Percentiles rank a stretch among this genome's conserved stretches.
These are phyloP conservation scores for Hypsibius dujardini DNA, from an alignment of 1,140 invertebrate species.

Conservation along the genomic window DNA sequence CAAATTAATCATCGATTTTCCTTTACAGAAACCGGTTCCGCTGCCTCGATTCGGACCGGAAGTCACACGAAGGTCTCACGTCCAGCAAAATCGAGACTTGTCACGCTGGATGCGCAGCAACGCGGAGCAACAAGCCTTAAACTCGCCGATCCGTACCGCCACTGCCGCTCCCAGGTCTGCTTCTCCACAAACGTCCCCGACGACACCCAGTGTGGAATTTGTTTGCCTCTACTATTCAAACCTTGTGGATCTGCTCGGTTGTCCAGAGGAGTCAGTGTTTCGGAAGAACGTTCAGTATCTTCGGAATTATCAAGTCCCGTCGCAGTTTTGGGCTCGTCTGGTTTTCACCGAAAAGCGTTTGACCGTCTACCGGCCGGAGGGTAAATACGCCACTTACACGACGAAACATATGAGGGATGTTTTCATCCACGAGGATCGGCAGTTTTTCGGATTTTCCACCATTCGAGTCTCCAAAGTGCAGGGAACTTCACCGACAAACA, in stretches of 20 bases:
- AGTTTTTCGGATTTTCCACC: slow-evolving; percentile 9
- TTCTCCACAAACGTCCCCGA: background rate
- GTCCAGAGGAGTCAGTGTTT: background rate
- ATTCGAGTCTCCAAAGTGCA: background rate
- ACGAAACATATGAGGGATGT: background rate
- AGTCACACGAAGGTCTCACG: background rate
- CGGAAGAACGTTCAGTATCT: background rate
- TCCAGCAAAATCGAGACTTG: background rate
- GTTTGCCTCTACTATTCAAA: background rate
- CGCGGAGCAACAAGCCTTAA: background rate
- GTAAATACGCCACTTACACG: background rate
- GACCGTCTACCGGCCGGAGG: slow-evolving; percentile 5
- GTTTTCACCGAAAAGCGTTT: background rate
- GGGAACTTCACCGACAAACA: background rate
- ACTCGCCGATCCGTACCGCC: background rate
- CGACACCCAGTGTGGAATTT: background rate
- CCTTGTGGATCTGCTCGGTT: slow-evolving; percentile 2
- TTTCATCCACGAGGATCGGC: background rate
- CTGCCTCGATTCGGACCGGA: background rate
- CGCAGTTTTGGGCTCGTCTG: background rate
- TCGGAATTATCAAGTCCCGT: background rate
- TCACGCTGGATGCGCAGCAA: background rate
- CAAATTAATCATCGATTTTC: background rate
- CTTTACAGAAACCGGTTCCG: background rate
- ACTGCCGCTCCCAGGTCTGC: background rate